Percentiles rank a stretch among this genome's conserved stretches.
Evolutionary conservation across 2,888 invertebrate genomes (phyloP).

Genomic region (Machimus rusticus): DNA sequence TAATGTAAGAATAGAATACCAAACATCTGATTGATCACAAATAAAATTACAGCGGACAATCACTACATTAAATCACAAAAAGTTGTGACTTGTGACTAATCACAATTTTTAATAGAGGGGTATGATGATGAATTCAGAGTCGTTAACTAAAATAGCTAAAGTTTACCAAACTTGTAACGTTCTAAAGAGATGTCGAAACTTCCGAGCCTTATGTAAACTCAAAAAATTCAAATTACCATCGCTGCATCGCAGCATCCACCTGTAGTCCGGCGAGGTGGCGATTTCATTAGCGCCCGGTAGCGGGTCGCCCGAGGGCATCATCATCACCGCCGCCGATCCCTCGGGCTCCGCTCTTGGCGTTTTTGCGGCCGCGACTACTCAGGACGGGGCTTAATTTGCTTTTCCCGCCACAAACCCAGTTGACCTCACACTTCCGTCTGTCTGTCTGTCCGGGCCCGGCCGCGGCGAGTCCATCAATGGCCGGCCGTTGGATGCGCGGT

Average conservation of each 20-base stretch:
- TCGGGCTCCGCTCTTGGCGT: background rate
- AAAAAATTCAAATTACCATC: background rate
- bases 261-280: background rate
- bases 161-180: too few species aligned
- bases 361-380: slow-evolving; percentile 49
- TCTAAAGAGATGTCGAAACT: too few species aligned
- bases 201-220: background rate
- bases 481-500: slow-evolving; percentile 23
- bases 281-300: slow-evolving; percentile 21
- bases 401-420: slow-evolving; percentile 38
- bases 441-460: background rate
- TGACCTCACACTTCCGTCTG: slow-evolving; percentile 29
- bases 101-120: too few species aligned
- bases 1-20: too few species aligned
- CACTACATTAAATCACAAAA: too few species aligned
- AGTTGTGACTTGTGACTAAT: too few species aligned
- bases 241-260: background rate
- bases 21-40: too few species aligned
- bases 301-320: background rate
- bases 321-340: background rate
- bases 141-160: too few species aligned
- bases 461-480: slow-evolving; percentile 27
- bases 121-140: too few species aligned
- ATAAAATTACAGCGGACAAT: too few species aligned
- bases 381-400: slow-evolving; percentile 35